These are phyloP conservation scores for Busseola fusca DNA, from an alignment of 2,888 invertebrate species.

Conservation along the genomic window DNA sequence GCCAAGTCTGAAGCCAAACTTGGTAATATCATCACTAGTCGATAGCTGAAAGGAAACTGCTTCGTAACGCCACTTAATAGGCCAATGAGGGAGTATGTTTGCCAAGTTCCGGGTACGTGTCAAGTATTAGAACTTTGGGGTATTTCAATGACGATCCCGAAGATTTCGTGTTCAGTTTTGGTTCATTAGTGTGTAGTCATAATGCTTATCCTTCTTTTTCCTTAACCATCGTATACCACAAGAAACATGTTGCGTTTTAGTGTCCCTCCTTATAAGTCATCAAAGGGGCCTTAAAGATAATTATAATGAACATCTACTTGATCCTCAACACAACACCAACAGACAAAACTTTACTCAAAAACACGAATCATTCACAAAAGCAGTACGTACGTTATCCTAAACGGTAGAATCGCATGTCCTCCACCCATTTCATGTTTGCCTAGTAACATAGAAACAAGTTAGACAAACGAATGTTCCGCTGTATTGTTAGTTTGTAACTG, in stretches of 20 bases:
- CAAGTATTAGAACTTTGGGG: slow-evolving; percentile 29
- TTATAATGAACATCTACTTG: neutral
- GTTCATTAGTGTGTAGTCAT: slow-evolving; percentile 22
- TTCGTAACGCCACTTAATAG: slow-evolving; percentile 52
- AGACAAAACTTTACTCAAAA: slow-evolving; percentile 7
- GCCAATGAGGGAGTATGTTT: slow-evolving; percentile 36
- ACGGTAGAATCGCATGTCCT: slow-evolving; percentile 26
- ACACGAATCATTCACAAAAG: neutral
- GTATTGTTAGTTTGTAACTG: slow-evolving; percentile 27
- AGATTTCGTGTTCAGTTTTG: slow-evolving; percentile 7
- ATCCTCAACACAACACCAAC: neutral
- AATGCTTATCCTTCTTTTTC: neutral
- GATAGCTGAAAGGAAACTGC: slow-evolving; percentile 47
- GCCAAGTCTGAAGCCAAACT: slow-evolving; percentile 42
- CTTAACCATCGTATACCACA: neutral
- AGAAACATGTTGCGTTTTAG: neutral
- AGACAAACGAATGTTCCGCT: slow-evolving; percentile 33
- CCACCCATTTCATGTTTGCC: slow-evolving; percentile 15
- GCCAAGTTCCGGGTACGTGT: slow-evolving; percentile 39
- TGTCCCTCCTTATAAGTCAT: neutral
- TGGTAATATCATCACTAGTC: slow-evolving; percentile 54
- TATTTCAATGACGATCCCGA: slow-evolving; percentile 5
- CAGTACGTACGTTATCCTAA: neutral
- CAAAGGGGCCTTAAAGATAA: neutral
- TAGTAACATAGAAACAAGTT: slow-evolving; percentile 34